phyloP scores from a whole-genome alignment of 2,888 invertebrate genomes.

The Eupithecia centaureata region DNA sequence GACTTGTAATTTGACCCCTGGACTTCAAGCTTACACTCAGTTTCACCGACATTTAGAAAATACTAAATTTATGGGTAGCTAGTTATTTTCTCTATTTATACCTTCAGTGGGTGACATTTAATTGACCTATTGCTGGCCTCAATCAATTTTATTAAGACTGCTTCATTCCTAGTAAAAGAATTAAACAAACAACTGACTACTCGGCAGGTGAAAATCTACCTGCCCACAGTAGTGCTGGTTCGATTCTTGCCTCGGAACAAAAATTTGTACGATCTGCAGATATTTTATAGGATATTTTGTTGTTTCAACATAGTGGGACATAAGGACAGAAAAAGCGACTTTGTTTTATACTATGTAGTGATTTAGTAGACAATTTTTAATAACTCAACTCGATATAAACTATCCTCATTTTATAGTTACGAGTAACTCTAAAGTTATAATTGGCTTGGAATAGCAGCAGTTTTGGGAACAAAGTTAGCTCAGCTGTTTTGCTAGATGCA shows the following conservation, averaged over 20 bases:
- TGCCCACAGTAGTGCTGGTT: no score
- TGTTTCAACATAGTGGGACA: no score
- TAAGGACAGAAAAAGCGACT: no score
- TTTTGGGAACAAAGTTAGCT: slow-evolving; percentile 14
- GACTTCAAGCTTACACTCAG: slow-evolving; percentile 4
- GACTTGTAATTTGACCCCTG: slow-evolving; percentile 26
- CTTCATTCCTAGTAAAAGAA: neutral
- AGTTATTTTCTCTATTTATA: neutral
- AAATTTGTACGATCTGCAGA: no score
- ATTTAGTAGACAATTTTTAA: neutral
- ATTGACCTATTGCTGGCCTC: neutral
- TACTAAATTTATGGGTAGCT: neutral
- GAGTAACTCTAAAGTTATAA: slow-evolving; percentile 14
- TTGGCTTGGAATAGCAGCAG: slow-evolving; percentile 13
- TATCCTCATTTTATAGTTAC: neutral
- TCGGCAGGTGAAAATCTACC: no score
- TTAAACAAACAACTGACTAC: neutral
- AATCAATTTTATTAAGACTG: neutral
- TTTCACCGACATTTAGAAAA: slow-evolving; percentile 24
- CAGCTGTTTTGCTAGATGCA: neutral
- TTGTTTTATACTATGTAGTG: no score
- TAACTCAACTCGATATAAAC: neutral
- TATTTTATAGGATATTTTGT: no score
- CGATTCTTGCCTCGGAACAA: no score
- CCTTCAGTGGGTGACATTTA: neutral